Evolutionary conservation across 1,140 invertebrate species (phyloP).

Genomic region (Eumeta japonica): DNA sequence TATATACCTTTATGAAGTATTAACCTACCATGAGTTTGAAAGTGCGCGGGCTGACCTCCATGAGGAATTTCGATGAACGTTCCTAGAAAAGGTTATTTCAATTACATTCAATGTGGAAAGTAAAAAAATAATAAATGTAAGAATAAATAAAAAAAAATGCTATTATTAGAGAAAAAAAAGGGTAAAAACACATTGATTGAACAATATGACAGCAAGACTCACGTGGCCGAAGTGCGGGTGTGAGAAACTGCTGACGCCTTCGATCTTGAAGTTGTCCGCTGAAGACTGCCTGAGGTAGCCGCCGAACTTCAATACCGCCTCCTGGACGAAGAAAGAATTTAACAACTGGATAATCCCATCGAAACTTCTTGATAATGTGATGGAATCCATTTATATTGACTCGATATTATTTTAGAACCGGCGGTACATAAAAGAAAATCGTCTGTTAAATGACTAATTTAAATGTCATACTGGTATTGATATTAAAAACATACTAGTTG

Average conservation of each 20-base stretch:
- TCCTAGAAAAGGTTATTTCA: too few relatives aligned
- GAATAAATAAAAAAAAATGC: not conserved
- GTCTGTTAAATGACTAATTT: too few relatives aligned
- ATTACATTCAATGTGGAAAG: too few relatives aligned
- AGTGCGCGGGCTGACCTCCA: constrained; percentile 42
- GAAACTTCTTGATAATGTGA: too few relatives aligned
- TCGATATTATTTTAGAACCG: too few relatives aligned
- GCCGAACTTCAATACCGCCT: constrained; percentile 26
- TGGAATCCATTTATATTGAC: too few relatives aligned
- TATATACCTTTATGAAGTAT: not conserved
- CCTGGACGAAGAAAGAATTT: constrained; percentile 18
- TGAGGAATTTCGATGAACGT: constrained; percentile 39
- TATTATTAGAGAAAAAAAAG: constrained; percentile 2
- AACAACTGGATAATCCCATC: too few relatives aligned
- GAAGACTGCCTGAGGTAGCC: constrained; percentile 21
- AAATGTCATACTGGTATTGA: too few relatives aligned
- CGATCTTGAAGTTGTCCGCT: constrained; percentile 27
- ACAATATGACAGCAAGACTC: too few relatives aligned
- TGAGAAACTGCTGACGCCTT: constrained; percentile 25
- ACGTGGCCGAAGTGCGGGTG: constrained; percentile 36
- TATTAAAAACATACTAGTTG: too few relatives aligned
- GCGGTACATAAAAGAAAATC: too few relatives aligned
- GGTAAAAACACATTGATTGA: too few relatives aligned
- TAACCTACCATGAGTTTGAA: constrained; percentile 43
- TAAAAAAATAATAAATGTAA: constrained; percentile 6